phyloP scores from a whole-genome alignment of 2,113 vertebrate species.

The Donacobius atricapilla region DNA sequence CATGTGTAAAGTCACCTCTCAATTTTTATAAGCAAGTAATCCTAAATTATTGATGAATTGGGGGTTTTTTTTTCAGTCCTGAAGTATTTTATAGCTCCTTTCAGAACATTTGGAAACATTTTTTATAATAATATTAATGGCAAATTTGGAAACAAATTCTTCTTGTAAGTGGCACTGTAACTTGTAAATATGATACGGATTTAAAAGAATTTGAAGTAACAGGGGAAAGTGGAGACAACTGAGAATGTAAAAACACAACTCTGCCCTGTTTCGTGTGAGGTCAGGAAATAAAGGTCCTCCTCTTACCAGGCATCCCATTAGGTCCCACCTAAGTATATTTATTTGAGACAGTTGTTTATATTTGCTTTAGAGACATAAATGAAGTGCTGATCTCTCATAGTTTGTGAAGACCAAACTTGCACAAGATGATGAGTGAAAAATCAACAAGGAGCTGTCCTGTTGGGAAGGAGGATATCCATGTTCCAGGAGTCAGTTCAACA shows the following conservation, averaged over 20 bases:
- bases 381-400: accelerated
- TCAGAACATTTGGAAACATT: background rate
- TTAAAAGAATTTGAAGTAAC: background rate
- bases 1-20: background rate
- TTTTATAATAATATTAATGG: background rate
- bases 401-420: background rate
- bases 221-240: background rate
- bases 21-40: background rate
- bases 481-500: background rate
- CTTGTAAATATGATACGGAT: background rate
- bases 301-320: background rate
- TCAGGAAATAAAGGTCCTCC: background rate
- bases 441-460: background rate
- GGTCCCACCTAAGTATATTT: background rate
- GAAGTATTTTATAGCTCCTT: background rate
- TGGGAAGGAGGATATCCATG: background rate
- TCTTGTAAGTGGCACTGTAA: background rate
- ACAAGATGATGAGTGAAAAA: background rate
- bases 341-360: background rate
- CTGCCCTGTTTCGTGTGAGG: background rate
- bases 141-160: background rate
- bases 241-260: background rate
- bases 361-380: background rate
- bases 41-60: background rate
- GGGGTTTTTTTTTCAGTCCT: background rate